Conservation (phyloP, 2,888 invertebrate genomes). For the Oligia latruncula region DNA sequence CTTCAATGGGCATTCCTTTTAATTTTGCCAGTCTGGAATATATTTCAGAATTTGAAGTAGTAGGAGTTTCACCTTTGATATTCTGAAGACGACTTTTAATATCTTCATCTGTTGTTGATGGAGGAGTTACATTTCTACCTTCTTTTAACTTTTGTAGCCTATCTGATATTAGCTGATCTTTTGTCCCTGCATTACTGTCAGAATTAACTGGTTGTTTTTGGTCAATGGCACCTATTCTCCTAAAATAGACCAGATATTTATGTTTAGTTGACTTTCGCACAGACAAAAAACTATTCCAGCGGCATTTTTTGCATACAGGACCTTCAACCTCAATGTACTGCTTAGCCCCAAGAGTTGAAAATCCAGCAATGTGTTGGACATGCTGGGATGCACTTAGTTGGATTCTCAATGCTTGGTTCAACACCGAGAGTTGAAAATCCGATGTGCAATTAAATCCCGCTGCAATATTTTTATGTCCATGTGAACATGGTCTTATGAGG, state of each 20-base stretch:
- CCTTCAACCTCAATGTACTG: neutral
- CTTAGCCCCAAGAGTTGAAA: neutral
- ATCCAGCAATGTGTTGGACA: too few species aligned
- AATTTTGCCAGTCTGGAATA: conserved; percentile 91
- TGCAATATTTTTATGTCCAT: neutral
- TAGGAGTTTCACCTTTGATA: conserved; percentile 80
- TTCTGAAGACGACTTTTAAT: conserved; percentile 79
- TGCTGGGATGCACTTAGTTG: too few species aligned
- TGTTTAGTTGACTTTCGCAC: neutral
- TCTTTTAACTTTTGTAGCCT: conserved; percentile 92
- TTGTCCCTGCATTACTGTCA: conserved; percentile 80
- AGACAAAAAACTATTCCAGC: neutral
- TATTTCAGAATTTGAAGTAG: conserved; percentile 92
- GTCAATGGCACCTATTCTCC: conserved; percentile 55
- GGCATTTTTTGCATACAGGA: neutral
- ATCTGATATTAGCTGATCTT: conserved; percentile 91
- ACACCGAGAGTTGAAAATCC: too few species aligned
- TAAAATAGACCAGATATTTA: conserved; percentile 50
- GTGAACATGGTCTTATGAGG: neutral
- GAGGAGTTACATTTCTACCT: conserved; percentile 78
- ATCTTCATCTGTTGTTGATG: conserved; percentile 72
- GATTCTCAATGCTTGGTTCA: too few species aligned
- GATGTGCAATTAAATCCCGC: neutral
- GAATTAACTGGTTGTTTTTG: conserved; percentile 25
- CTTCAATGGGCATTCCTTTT: conserved; percentile 89